Evolutionary conservation across 2,113 vertebrate species (phyloP), one percentile per base, ranked within the genome.

Genomic region (Okapia johnstoni): DNA sequence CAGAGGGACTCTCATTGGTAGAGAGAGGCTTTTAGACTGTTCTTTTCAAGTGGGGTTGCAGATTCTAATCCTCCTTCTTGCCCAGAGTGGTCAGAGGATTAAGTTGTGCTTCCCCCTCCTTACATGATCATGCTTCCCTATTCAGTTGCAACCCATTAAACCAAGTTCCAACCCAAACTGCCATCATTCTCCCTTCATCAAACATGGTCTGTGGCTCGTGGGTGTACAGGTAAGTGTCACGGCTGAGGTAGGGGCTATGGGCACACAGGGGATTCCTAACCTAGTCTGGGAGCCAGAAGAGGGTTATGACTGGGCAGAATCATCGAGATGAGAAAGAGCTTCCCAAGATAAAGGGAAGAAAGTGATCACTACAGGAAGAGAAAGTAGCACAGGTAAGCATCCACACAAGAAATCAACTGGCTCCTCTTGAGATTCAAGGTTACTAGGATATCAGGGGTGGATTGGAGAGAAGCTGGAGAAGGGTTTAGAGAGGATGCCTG

Each of bases 141-240:
- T n/a, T n/a, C n/a, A n/a, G n/a, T n/a, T n/a, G n/a, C 7, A 63
- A 77, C 3, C 10, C 11, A 16, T 1, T 36, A 58, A 43, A 6
- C 21, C 21, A 73, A 80, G 36, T 15, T 80, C 15, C 33, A 55
- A 48, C 16, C 14, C 10, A 79, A 48, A 25, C 1, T 50, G 16
- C 28, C 52, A 3, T 36, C 48, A 21, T 1, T 3, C 7, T 84
- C 63, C 25, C 2, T 80, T 48, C 60, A 7, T 40, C 36, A 3
- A 6, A 8, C 1, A 2, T 4, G 4, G 50, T 3, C 30, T 23
- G n/a, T 26, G 33, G 9, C 40, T 58, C 23, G 1, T 17, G 85
- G 36, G 40, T 19, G 1, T 9, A 16, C 8, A 33, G 57, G 10
- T 3, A 15, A 9, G 28, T 2, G 23, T 7, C 11, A 26, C 40